These are phyloP conservation scores for Eupithecia inturbata DNA, from an alignment of 2,888 invertebrate species.

Conservation along the genomic window DNA sequence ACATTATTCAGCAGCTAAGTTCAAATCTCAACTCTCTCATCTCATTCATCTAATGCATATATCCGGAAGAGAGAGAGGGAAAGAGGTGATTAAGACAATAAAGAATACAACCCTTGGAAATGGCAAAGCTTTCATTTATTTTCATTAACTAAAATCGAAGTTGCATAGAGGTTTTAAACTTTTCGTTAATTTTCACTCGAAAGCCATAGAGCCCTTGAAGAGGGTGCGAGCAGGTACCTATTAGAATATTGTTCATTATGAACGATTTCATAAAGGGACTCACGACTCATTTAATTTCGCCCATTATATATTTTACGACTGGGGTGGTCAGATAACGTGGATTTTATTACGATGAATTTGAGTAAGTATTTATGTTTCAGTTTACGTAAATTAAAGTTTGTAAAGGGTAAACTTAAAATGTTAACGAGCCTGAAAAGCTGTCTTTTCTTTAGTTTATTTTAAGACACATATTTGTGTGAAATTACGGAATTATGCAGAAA, in stretches of 20 bases:
- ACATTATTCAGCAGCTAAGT: not conserved
- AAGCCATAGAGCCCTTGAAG: not conserved
- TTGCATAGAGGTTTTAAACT: not conserved
- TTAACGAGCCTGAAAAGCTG: not conserved
- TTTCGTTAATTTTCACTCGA: slow-evolving; percentile 2
- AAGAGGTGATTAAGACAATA: not conserved
- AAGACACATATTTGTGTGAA: not conserved
- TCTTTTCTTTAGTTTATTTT: not conserved
- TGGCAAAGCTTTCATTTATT: slow-evolving; percentile 2
- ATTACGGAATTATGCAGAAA: not conserved
- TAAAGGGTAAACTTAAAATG: not conserved
- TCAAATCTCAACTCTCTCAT: not conserved
- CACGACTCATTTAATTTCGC: slow-evolving; percentile 26
- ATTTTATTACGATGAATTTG: slow-evolving; percentile 19
- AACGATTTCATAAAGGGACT: slow-evolving; percentile 28
- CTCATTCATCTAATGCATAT: too few species aligned
- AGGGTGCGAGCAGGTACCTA: slow-evolving; percentile 15
- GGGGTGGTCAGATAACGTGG: slow-evolving; percentile 22
- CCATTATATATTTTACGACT: slow-evolving; percentile 33
- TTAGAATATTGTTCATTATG: slow-evolving; percentile 30
- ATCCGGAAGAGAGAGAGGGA: not conserved
- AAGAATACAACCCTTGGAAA: not conserved
- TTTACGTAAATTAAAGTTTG: not conserved
- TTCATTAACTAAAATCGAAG: slow-evolving; percentile 12
- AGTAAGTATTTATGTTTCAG: slow-evolving; percentile 17